Percentiles rank a stretch among this genome's conserved stretches.
phyloP scores from a whole-genome alignment of 2,888 invertebrate species.

The Heterodera filipjevi region DNA sequence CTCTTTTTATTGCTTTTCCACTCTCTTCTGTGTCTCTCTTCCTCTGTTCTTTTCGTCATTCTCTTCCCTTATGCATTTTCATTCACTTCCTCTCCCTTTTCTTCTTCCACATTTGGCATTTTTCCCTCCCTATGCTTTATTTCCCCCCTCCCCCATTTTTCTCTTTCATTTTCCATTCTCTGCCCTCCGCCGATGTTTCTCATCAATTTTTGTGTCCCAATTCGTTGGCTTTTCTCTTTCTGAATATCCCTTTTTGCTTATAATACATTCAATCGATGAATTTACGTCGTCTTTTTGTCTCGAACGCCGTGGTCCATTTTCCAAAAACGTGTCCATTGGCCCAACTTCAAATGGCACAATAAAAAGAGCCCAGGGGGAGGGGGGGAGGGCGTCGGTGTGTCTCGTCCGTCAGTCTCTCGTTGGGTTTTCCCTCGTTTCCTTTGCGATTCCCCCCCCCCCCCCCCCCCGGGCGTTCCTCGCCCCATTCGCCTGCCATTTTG shows the following conservation, averaged over 20 bases:
- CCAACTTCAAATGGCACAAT: neutral
- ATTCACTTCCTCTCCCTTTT: neutral
- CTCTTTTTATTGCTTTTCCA: neutral
- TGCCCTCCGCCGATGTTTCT: neutral
- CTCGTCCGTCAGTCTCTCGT: neutral
- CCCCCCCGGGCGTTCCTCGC: neutral
- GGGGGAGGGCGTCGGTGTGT: neutral
- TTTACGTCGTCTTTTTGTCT: neutral
- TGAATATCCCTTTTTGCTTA: no score
- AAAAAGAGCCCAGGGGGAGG: no score
- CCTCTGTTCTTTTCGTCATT: neutral
- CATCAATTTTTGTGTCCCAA: neutral
- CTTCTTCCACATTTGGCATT: neutral
- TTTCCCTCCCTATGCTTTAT: neutral
- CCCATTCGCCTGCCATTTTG: neutral
- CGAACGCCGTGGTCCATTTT: neutral
- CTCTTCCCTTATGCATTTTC: neutral
- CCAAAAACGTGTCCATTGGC: neutral
- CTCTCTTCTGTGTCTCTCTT: neutral
- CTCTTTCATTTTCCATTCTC: neutral
- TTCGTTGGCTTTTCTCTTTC: neutral
- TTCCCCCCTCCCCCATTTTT: neutral
- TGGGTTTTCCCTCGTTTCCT: neutral
- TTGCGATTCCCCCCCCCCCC: neutral
- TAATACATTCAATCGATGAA: conserved; percentile 3